Base-by-base conservation (phyloP, 2,888 invertebrate genomes). In the Diarsia brunnea region DNA sequence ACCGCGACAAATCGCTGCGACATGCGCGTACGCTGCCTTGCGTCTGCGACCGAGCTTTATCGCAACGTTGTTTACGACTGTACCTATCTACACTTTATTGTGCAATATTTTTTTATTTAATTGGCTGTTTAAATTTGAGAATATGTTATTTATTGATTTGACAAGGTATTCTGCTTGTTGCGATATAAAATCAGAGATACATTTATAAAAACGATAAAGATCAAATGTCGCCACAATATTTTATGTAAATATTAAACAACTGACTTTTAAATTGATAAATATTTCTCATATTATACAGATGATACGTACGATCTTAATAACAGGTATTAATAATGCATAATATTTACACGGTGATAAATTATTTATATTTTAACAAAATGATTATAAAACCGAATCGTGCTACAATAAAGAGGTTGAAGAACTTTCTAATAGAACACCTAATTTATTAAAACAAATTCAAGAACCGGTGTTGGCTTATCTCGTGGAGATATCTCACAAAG, bases 391-490 rank as follows among this genome's bases (percentile, higher is more conserved):
- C 31, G 12, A 81, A 65, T 63, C 68, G 60, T 71, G 55, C 10
- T 47, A 72, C 65, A 71, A 61, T 79, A 70, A 49, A 75, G 65
- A 80, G 82, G 79, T 87, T 76, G 69, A 84, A 73, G 76, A 88
- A 86, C 88, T 83, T 88, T 83, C 81, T 68, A 87, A 75, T 73
- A 74, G 68, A 68, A 80, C 75, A 73, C 66, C 68, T 78, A 83
- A 86, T 87, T 81, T 85, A 82, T 85, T 68, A 78, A 61, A 61
- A 84, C 84, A 83, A 82, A 84, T 81, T 85, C 81, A 51, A 83
- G 78, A 78, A 84, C 85, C 84, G 80, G 81, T 84, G 83, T 80
- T 61, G 21, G 71, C 66, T 82, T 88, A 88, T 89, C 89, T 77
- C 11, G 69, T 78, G 47, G 38, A 87, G 81, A 88, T 87, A 87